Base-by-base conservation (phyloP, 2,113 vertebrate genomes). In the Chunga burmeisteri region DNA sequence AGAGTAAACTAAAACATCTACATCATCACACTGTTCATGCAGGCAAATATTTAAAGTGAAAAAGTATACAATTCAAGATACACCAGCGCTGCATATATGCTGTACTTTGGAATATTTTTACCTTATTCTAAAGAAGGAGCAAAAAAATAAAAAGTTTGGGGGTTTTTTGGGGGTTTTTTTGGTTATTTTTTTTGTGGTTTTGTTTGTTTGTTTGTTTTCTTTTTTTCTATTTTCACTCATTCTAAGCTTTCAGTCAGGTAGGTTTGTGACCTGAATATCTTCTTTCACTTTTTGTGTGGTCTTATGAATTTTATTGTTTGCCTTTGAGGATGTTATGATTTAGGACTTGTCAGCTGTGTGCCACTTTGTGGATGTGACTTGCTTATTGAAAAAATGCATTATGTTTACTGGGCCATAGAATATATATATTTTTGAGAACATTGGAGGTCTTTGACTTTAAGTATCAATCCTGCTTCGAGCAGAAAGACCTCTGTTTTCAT, bases 1-100 rank as follows among this genome's bases (percentile, higher is more conserved):
- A 81, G 52, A 56, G 80, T 93, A 86, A 90, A 95, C 73, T 92
- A 94, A 97, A 96, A 93, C 87, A 93, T 90, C 86, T 93, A 75
- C 92, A 74, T 88, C 46, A 49, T 71, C 77, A 55, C 14, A 32
- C 8, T 80, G 63, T 91, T 95, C n/a, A 75, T 67, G 56, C 40
- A 95, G 86, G 36, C 17, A 88, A 58, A 14, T 93, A 88, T 72
- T 78, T n/a, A 2, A 78, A 61, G 26, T 73, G 47, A 77, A 47
- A 65, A 81, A n/a, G 3, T 25, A 52, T 16, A 75, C 11, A 77
- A 34, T 86, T 81, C 13, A 59, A 44, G 16, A 15, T 71, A 58
- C 62, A 56, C 20, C 15, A 30, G 11, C 81, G 47, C 42, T 75
- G 6, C 10, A n/a, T 71, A 73, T n/a, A 63, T 87, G 32, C 12